Evolutionary conservation across 2,113 vertebrate species (phyloP).

Genomic region (Xyliphius kryptos): DNA sequence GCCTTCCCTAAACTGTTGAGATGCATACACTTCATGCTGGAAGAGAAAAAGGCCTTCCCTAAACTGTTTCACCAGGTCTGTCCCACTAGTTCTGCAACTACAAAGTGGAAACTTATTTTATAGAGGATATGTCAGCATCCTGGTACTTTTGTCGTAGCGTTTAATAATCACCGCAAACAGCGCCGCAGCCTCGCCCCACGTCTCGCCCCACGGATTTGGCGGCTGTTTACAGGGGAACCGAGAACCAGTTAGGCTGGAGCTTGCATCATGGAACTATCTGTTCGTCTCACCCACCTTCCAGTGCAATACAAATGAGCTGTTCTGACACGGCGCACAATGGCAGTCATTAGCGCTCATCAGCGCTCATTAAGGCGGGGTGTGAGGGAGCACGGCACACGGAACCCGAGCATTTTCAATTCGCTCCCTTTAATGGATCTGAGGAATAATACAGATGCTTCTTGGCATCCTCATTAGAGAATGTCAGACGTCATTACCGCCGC

Average conservation of each 20-base stretch:
- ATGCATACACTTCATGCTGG: too few relatives aligned
- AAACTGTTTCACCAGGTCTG: too few relatives aligned
- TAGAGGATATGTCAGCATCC: too few relatives aligned
- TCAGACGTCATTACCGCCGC: constrained; percentile 26
- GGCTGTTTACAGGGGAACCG: too few relatives aligned
- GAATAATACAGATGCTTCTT: constrained; percentile 10
- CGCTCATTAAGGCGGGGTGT: constrained; percentile 29
- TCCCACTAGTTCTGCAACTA: too few relatives aligned
- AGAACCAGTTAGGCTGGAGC: neutral
- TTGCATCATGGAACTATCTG: constrained; percentile 23
- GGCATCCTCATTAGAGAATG: constrained; percentile 11
- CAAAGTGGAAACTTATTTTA: too few relatives aligned
- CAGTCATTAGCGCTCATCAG: constrained; percentile 33
- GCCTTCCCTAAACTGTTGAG: too few relatives aligned
- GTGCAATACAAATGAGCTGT: constrained; percentile 24
- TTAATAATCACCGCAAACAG: too few relatives aligned
- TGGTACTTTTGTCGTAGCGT: too few relatives aligned
- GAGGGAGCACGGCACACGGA: constrained; percentile 27
- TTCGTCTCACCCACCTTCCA: constrained; percentile 11
- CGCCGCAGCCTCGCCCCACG: too few relatives aligned
- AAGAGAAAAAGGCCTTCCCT: too few relatives aligned
- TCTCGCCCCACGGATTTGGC: too few relatives aligned
- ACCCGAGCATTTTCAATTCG: constrained; percentile 11
- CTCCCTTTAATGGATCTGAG: constrained; percentile 14
- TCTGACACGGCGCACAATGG: constrained; percentile 25